Evolutionary conservation across 2,797 vertebrate species (phyloP), one percentile per base, ranked within the genome.

Genomic region (Percopsis omiscomaycus): DNA sequence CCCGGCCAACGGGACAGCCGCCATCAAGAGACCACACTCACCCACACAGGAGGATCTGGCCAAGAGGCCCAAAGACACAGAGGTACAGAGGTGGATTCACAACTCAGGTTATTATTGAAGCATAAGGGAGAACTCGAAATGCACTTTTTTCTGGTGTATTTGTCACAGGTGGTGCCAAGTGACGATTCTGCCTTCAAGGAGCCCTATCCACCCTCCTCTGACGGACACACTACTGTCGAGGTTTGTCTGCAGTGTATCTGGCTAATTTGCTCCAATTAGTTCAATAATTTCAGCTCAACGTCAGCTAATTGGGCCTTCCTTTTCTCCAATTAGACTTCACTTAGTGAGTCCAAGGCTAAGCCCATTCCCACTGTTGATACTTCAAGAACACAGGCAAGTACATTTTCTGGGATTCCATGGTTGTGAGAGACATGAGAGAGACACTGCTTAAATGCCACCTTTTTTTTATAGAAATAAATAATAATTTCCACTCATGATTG

Each of bases 341-440:
- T 84, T 69, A 79, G 68, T 69, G 84, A 78, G 77, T 84, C 93
- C 79, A 94, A 95, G 83, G 84, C 91, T 45, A 93, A 93, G 89
- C 93, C 93, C 78, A 94, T 96, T 93, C 94, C 95, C 87, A 92
- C 94, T 77, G 93, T 94, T 44, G 94, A 92, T 86, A 92, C 93
- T 61, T 89, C 93, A 72, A 94, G 96, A 86, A 91, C 94, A 87
- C 95, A 97, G 95, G 97, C 98, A 94, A 46, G 0, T 0, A 4
- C 15, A 0, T 5, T 13, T n/a, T 55, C 13, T 4, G 4, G 13
- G 30, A 48, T 13, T 1, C 10, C 11, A 9, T 48, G 32, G 32
- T 37, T 37, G 32, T 37, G 32, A 37, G 32, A 6, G 32, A 8
- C 32, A 37, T 37, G 32, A 37, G 9, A 37, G 32, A 8, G 5